Conservation (phyloP, 2,888 invertebrate species). For the Lumbricus terrestris region DNA sequence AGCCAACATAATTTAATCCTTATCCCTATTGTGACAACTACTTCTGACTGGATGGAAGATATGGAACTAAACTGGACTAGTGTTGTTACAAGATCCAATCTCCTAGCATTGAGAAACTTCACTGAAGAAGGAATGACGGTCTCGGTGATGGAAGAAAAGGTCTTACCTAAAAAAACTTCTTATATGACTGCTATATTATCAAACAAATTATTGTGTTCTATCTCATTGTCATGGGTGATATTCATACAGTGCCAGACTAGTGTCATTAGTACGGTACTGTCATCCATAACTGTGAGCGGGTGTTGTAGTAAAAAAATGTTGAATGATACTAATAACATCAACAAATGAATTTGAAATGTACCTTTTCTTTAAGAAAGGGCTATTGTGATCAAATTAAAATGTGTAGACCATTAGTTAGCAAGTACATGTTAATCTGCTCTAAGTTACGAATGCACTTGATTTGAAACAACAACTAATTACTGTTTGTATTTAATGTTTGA, state of each 20-base stretch:
- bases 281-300: neutral
- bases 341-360: neutral
- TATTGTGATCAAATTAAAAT: neutral
- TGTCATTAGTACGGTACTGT: neutral
- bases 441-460: neutral
- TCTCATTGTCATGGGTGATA: neutral
- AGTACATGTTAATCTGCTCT: neutral
- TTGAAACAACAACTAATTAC: neutral
- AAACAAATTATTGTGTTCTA: neutral
- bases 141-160: constrained; percentile 53
- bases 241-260: too few relatives aligned
- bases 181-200: neutral
- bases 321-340: neutral
- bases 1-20: neutral
- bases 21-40: neutral
- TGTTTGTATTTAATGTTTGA: neutral
- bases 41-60: constrained; percentile 47
- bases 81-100: constrained; percentile 46
- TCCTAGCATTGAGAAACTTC: constrained; percentile 51
- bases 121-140: constrained; percentile 53
- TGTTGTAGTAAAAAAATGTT: neutral
- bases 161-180: constrained; percentile 35
- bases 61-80: constrained; percentile 50
- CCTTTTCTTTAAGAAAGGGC: neutral
- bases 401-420: neutral